phyloP scores from a whole-genome alignment of 2,113 vertebrate species.

The Ailurus styani region DNA sequence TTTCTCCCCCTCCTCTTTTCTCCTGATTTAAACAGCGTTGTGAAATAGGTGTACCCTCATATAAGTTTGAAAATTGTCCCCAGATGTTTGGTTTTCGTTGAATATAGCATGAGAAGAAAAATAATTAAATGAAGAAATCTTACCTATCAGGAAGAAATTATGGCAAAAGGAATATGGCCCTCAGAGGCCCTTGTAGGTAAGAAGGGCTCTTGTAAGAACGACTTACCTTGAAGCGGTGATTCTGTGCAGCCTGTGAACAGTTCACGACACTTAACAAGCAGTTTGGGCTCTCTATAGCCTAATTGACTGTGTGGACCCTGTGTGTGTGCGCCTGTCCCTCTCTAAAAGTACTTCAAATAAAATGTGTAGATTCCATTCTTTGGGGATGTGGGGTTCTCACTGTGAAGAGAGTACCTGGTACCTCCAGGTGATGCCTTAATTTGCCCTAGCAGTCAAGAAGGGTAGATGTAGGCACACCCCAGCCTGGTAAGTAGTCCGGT shows the following conservation, averaged over 20 bases:
- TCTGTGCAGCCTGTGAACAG: not conserved
- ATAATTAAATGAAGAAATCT: not conserved
- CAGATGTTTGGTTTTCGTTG: not conserved
- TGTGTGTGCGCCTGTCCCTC: not conserved
- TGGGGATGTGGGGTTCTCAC: not conserved
- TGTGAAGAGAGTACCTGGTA: not conserved
- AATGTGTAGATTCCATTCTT: not conserved
- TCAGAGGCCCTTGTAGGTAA: not conserved
- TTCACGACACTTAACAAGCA: not conserved
- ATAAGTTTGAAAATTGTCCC: not conserved
- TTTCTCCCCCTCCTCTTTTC: not conserved
- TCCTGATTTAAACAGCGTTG: not conserved
- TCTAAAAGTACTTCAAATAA: slow-evolving; percentile 4
- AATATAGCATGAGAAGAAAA: not conserved
- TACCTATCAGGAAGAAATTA: not conserved
- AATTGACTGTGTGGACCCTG: not conserved
- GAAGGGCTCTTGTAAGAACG: not conserved
- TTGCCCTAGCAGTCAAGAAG: not conserved
- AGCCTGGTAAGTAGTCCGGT: not conserved
- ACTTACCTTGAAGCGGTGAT: not conserved
- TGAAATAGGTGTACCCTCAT: not conserved
- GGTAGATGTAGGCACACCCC: not conserved
- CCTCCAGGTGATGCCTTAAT: not conserved
- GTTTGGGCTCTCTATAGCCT: not conserved
- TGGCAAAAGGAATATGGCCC: not conserved